phyloP scores from a whole-genome alignment of 2,888 invertebrate genomes.

The Copidosoma aretas region DNA sequence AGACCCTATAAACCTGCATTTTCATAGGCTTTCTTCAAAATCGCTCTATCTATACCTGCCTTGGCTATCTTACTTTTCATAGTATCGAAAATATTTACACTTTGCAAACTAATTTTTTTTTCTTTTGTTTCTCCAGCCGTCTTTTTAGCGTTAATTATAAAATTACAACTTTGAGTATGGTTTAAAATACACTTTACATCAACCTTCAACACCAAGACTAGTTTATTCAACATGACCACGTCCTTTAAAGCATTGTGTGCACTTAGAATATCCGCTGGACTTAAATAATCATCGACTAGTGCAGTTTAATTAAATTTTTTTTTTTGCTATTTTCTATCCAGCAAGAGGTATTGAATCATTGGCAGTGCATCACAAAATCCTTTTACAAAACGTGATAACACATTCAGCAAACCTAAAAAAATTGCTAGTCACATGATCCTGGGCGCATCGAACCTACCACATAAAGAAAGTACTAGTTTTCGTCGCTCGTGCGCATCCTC shows the following conservation, averaged over 20 bases:
- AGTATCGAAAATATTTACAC: too few species aligned
- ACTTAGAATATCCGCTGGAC: neutral
- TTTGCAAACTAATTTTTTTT: too few species aligned
- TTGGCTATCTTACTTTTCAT: too few species aligned
- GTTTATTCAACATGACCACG: conserved; percentile 23
- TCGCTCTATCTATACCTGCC: too few species aligned
- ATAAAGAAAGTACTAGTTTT: conserved; percentile 11
- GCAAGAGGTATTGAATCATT: neutral
- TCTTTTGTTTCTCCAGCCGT: too few species aligned
- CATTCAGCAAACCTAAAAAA: conserved; percentile 18
- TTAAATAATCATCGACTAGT: too few species aligned
- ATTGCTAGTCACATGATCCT: conserved; percentile 11
- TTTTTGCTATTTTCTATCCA: neutral
- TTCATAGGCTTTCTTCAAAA: too few species aligned
- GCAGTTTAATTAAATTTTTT: neutral
- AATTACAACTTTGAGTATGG: too few species aligned
- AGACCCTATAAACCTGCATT: neutral
- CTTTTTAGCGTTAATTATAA: too few species aligned
- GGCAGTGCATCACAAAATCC: conserved; percentile 5
- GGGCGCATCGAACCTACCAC: conserved; percentile 15
- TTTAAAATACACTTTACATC: too few species aligned
- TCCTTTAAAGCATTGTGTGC: conserved; percentile 22
- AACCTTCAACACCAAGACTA: too few species aligned
- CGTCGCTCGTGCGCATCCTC: too few species aligned
- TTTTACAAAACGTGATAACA: conserved; percentile 13